These are phyloP conservation scores for Trachelus troglodyta DNA, from an alignment of 2,888 invertebrate genomes.

Conservation along the genomic window DNA sequence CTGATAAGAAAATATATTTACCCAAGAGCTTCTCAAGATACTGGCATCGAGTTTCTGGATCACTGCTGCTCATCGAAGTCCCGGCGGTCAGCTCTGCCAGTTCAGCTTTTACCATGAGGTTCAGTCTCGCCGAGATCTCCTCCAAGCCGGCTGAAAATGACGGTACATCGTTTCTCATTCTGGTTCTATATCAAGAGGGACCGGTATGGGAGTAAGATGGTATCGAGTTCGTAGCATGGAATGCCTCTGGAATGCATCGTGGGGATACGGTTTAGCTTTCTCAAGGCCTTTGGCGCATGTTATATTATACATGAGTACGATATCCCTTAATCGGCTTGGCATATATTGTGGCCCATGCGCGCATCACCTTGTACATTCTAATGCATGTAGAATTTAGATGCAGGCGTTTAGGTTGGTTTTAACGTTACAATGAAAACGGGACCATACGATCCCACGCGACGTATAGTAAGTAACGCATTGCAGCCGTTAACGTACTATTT, in stretches of 20 bases:
- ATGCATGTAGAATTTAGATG: neutral
- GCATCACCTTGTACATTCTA: neutral
- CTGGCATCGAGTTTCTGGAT: constrained; percentile 69
- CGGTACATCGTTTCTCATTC: constrained; percentile 9
- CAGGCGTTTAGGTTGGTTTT: neutral
- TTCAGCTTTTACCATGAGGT: constrained; percentile 73
- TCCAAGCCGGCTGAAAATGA: constrained; percentile 73
- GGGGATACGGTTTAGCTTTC: constrained; percentile 39
- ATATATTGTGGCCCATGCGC: neutral
- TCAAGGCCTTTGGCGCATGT: constrained; percentile 20
- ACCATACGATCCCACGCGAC: neutral
- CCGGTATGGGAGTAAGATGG: neutral
- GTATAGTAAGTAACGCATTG: neutral
- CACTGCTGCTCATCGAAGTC: constrained; percentile 60
- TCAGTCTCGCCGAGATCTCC: constrained; percentile 77
- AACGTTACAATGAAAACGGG: neutral
- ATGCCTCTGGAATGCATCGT: constrained; percentile 24
- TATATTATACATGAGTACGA: neutral
- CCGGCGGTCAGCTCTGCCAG: constrained; percentile 67
- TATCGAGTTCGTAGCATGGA: constrained; percentile 18
- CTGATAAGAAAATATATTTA: constrained; percentile 46
- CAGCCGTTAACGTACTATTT: neutral
- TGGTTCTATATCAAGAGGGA: neutral
- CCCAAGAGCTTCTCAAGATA: constrained; percentile 71
- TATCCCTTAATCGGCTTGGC: neutral